Conservation (phyloP, 2,797 vertebrate genomes). For the Propithecus perrieri region DNA sequence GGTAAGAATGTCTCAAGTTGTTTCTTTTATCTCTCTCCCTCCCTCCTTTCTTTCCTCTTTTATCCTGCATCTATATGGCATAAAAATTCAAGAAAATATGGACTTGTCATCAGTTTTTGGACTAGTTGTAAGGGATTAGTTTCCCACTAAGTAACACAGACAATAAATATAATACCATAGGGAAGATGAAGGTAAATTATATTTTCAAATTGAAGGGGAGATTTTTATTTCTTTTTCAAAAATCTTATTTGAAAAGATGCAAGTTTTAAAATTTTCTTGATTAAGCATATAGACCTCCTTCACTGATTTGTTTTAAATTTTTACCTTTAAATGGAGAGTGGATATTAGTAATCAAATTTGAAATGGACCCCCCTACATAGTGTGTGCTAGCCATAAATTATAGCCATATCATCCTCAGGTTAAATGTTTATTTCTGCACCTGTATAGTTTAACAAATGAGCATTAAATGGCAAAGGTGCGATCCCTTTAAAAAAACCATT, state of each 20-base stretch:
- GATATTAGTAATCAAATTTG: not conserved
- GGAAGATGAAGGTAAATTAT: not conserved
- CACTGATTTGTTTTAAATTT: not conserved
- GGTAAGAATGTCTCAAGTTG: not conserved
- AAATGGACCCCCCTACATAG: not conserved
- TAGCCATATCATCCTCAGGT: not conserved
- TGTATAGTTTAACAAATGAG: not conserved
- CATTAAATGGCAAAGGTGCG: not conserved
- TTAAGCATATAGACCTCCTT: not conserved
- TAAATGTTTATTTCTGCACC: not conserved
- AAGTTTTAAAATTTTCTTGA: not conserved
- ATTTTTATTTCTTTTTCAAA: not conserved
- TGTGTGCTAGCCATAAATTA: not conserved
- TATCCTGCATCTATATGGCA: not conserved
- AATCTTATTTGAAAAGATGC: not conserved
- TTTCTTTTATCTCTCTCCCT: not conserved
- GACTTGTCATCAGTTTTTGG: not conserved
- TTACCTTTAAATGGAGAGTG: not conserved
- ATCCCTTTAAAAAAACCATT: not conserved
- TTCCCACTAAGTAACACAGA: not conserved
- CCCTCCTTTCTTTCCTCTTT: not conserved
- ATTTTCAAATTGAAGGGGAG: not conserved
- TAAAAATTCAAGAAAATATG: not conserved
- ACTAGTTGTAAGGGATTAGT: constrained; percentile 4
- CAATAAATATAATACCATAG: not conserved